Base-by-base conservation (phyloP, 2,797 vertebrate species). In the Sebastiscus tertius region DNA sequence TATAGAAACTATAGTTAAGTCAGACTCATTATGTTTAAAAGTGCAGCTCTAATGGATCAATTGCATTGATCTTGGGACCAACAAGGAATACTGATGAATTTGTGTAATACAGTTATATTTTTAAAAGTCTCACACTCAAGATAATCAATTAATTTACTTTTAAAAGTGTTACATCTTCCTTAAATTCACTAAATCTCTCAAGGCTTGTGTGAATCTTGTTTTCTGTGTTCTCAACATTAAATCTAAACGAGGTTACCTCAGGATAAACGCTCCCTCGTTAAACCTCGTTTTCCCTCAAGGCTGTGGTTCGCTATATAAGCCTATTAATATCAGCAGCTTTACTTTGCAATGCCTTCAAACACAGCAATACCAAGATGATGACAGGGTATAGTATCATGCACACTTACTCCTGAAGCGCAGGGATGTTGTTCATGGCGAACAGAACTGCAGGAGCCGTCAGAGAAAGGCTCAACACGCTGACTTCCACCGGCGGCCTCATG, bases 321-420 rank as follows among this genome's bases (percentile, higher is more conserved):
- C 58, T 76, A 29, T 70, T 46, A 67, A 58, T 72, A 62, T 63
- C 27, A 36, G 24, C 12, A 1, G 46, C 75, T 83, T 55, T 22
- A 12, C 26, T 8, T 34, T 16, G 34, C 60, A 12, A 13, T 22
- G 11, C 52, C 22, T 87, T 33, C 61, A 67, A 1, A 24, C 54
- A 74, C 54, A 74, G 24, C 39, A 52, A 49, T 31, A 68, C 65
- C 54, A 13, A 31, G 24, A 58, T 22, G 52, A 64, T 8, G 42
- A 55, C 13, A 74, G 33, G 13, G 20, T 24, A 77, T 46, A 56
- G 16, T 4, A 81, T 29, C 5, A 4, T 33, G 26, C 16, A 81
- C 46, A 97, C 98, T 97, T 95, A 99, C 98, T 97, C 94, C 67
- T 97, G 96, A 66, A 97, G 63, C 27, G 85, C 84, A 0, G 95